Percentiles rank a stretch among this genome's conserved stretches.
These are phyloP conservation scores for Orthosia gothica DNA, from an alignment of 2,888 invertebrate genomes.

Conservation along the genomic window DNA sequence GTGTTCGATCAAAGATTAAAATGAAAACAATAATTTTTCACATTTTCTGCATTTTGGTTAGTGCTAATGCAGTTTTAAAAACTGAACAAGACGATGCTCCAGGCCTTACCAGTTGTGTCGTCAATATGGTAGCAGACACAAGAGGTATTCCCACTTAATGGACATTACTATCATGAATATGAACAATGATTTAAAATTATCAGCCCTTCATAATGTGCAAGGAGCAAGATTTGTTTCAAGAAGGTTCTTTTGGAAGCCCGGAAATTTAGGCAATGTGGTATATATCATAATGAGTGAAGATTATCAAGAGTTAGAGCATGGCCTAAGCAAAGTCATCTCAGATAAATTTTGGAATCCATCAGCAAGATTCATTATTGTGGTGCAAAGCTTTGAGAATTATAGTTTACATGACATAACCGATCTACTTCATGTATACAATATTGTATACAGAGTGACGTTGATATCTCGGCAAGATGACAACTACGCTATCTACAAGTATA, in stretches of 20 bases:
- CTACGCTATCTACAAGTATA: no score
- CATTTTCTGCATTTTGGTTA: background rate
- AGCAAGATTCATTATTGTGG: no score
- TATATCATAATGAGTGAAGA: no score
- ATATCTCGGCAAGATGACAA: no score
- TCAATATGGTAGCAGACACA: slow-evolving; percentile 53
- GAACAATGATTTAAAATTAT: slow-evolving; percentile 60
- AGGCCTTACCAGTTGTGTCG: slow-evolving; percentile 60
- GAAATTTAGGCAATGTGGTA: no score
- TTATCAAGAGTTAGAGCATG: no score
- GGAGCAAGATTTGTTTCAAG: slow-evolving; percentile 66
- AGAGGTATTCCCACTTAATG: slow-evolving; percentile 7
- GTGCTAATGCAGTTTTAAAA: slow-evolving; percentile 25
- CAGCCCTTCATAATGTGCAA: slow-evolving; percentile 62
- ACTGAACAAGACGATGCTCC: slow-evolving; percentile 3
- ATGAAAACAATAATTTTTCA: slow-evolving; percentile 9
- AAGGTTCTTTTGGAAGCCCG: slow-evolving; percentile 59
- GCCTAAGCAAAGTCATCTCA: no score
- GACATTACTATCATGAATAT: slow-evolving; percentile 70
- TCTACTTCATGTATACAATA: no score
- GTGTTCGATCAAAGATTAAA: background rate
- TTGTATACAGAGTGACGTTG: no score
- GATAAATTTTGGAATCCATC: no score
- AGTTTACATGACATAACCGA: no score
- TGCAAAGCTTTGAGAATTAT: no score